Conservation (phyloP, 1,140 invertebrate genomes). For the Papilio polyxenes region DNA sequence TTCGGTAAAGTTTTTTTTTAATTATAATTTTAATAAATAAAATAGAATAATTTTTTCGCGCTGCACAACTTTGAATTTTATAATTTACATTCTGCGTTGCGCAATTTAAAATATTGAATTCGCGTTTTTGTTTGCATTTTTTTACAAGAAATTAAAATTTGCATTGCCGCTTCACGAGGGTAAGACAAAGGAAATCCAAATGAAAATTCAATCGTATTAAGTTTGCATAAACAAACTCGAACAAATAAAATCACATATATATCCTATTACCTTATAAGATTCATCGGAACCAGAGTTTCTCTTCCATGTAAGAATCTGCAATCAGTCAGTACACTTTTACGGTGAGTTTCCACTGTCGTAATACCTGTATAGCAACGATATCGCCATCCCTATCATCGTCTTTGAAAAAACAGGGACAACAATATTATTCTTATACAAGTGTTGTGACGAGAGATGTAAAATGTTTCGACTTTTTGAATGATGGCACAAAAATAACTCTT, state of each 20-base stretch:
- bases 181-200: neutral
- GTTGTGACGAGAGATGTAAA: too few relatives aligned
- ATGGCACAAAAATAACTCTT: too few relatives aligned
- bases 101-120: neutral
- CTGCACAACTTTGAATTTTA: neutral
- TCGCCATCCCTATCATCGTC: neutral
- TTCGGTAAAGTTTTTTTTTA: neutral
- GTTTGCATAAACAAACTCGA: neutral
- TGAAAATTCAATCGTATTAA: neutral
- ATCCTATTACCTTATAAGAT: neutral
- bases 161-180: neutral
- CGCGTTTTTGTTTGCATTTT: neutral
- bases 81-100: neutral
- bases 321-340: conserved; percentile 12
- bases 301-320: neutral
- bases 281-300: neutral
- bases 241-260: neutral
- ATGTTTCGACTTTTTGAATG: too few relatives aligned
- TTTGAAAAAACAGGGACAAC: neutral
- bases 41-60: neutral
- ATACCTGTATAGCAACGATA: neutral
- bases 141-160: neutral
- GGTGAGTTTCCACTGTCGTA: neutral
- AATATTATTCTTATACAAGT: neutral
- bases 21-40: neutral